Base-by-base conservation (phyloP, 2,113 vertebrate genomes). In the Pseudorectes ferrugineus region DNA sequence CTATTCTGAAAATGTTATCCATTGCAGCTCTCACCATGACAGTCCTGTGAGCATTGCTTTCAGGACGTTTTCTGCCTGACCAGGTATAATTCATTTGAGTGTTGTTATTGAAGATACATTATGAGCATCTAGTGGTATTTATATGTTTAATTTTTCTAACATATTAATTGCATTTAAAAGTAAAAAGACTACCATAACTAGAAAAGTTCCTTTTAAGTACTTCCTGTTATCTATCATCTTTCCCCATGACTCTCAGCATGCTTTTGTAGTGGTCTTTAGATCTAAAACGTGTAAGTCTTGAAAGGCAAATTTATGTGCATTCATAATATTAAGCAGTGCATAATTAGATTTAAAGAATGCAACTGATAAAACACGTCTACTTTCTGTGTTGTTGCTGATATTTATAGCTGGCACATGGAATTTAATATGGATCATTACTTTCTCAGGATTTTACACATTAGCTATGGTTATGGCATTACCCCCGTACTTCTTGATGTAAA, bases 401-500 rank as follows among this genome's bases (percentile, higher is more conserved):
- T 92, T 94, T 97, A 92, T 93, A 95, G 89, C 46, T 84, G 43
- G 72, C 31, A 65, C 70, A 31, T 62, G 36, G 42, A 94, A 95
- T 92, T 95, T 94, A 90, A 85, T 61, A 63, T 43, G 25, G 57
- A 79, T 89, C 68, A 93, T 94, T 96, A 95, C 26, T 94, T 97
- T 92, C 80, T 46, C 11, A 28, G 76, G 80, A 91, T 73, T 59
- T 92, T 93, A 26, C 57, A 76, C 5, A 86, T 92, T 95, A 93
- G 23, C 66, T 91, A 54, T 42, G 70, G 29, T 79, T 59, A 80
- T 61, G 51, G 33, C 71, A 92, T 80, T 95, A 88, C 29, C 15
- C 16, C 15, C 71, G 24, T 89, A 49, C 36, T 35, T 85, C 75
- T 66, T 43, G 28, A 63, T 43, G 54, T 24, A 72, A 94, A 73